Conservation (phyloP, 2,113 vertebrate species). For the Planiliza haematocheilus region DNA sequence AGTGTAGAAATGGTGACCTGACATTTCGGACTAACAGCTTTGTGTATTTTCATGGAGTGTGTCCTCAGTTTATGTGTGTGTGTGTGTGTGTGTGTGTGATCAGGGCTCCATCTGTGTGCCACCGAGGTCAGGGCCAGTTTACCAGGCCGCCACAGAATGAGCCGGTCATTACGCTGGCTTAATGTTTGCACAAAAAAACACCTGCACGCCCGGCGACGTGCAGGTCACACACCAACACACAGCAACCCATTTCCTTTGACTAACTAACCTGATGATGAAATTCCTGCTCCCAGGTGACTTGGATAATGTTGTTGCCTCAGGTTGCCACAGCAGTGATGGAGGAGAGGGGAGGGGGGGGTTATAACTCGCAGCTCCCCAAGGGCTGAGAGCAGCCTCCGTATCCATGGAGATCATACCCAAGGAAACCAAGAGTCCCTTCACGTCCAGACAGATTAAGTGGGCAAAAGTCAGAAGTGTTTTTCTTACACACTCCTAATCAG, state of each 20-base stretch:
- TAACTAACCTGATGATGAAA: conserved; percentile 62
- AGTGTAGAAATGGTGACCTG: neutral
- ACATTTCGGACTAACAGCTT: too few species aligned
- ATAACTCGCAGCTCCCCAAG: conserved; percentile 20
- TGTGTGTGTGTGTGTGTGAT: too few species aligned
- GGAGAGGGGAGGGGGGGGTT: conserved; percentile 38
- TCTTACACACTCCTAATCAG: conserved; percentile 55
- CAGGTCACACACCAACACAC: conserved; percentile 15
- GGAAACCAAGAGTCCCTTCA: conserved; percentile 51
- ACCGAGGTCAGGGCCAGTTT: conserved; percentile 35
- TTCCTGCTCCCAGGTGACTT: conserved; percentile 49
- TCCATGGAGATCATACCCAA: conserved; percentile 53
- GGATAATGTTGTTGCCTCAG: conserved; percentile 50
- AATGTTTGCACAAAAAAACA: neutral
- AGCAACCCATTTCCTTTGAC: conserved; percentile 9
- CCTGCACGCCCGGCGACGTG: neutral
- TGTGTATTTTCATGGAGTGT: neutral
- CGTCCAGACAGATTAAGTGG: conserved; percentile 49
- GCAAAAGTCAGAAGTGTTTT: conserved; percentile 46
- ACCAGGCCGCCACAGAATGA: conserved; percentile 7
- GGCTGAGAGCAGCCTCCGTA: conserved; percentile 31
- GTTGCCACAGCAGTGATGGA: conserved; percentile 56
- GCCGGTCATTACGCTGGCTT: neutral
- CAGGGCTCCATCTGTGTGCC: conserved; percentile 49
- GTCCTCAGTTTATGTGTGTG: neutral